Conservation (phyloP, 2,113 vertebrate genomes). For the Chinchilla lanigera region DNA sequence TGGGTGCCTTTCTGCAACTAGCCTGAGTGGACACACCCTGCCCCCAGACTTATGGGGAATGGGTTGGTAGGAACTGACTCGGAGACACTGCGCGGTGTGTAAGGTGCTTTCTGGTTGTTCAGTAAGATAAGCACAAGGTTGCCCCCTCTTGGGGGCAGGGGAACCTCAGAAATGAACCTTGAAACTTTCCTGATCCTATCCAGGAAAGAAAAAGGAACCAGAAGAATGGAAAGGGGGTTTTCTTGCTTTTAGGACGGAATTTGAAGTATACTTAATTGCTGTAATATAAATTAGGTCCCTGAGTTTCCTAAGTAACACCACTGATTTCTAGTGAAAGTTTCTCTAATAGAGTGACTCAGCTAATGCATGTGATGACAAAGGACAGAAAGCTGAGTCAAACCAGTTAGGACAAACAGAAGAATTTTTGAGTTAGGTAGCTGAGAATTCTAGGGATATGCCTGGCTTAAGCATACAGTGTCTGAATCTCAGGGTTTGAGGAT, state of each 20-base stretch:
- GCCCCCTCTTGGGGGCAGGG: neutral
- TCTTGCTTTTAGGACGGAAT: neutral
- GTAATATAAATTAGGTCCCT: neutral
- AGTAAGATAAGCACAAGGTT: neutral
- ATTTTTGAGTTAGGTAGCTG: neutral
- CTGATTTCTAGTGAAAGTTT: constrained; percentile 51
- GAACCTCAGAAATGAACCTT: neutral
- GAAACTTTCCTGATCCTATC: neutral
- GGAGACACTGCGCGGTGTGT: neutral
- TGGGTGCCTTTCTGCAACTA: neutral
- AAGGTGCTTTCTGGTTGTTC: neutral
- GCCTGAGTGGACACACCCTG: neutral
- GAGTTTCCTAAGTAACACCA: constrained; percentile 8
- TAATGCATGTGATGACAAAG: neutral
- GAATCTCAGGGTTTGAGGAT: neutral
- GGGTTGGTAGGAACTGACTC: neutral
- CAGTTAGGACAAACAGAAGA: neutral
- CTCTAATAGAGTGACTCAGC: neutral
- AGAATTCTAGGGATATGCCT: neutral
- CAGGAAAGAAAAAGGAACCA: neutral
- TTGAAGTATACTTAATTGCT: neutral
- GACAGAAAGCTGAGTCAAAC: neutral
- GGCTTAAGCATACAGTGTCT: neutral
- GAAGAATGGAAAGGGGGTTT: neutral
- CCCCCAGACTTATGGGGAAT: neutral